Evolutionary conservation across 2,888 invertebrate species (phyloP).

Genomic region (Nemotelus nigrinus): DNA sequence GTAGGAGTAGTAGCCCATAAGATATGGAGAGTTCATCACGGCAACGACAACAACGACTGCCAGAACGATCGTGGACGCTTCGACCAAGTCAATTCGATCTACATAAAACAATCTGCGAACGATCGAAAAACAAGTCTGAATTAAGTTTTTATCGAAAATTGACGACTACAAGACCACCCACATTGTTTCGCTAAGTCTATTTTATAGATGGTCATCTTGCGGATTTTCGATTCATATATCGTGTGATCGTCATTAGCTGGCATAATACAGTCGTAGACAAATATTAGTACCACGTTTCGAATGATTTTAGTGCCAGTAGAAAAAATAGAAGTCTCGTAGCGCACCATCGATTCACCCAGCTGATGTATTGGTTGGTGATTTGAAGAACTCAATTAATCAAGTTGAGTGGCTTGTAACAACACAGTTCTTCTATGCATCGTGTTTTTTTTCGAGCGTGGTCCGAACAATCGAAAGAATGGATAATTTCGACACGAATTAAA

Average conservation of each 20-base stretch:
- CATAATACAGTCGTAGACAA: not conserved
- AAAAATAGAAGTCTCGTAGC: not conserved
- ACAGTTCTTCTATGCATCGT: too few relatives aligned
- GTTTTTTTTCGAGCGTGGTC: too few relatives aligned
- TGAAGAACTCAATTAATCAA: conserved; percentile 44
- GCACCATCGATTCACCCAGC: not conserved
- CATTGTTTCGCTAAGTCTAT: conserved; percentile 14
- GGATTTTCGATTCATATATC: conserved; percentile 36
- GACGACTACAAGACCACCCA: conserved; percentile 38
- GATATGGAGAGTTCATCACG: conserved; percentile 15
- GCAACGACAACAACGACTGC: not conserved
- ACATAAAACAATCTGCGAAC: conserved; percentile 32
- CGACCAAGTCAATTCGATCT: conserved; percentile 14
- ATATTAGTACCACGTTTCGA: conserved; percentile 1
- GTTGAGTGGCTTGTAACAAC: conserved; percentile 22
- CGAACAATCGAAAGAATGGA: too few relatives aligned
- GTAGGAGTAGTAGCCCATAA: conserved; percentile 16
- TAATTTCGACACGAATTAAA: too few relatives aligned
- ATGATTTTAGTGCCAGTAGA: not conserved
- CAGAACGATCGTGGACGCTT: not conserved
- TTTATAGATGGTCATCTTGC: conserved; percentile 24
- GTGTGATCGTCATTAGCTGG: conserved; percentile 34
- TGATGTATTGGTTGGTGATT: conserved; percentile 30
- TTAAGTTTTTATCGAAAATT: conserved; percentile 40
- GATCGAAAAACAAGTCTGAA: conserved; percentile 37